phyloP scores from a whole-genome alignment of 2,113 vertebrate genomes.

The Amazona vittata region DNA sequence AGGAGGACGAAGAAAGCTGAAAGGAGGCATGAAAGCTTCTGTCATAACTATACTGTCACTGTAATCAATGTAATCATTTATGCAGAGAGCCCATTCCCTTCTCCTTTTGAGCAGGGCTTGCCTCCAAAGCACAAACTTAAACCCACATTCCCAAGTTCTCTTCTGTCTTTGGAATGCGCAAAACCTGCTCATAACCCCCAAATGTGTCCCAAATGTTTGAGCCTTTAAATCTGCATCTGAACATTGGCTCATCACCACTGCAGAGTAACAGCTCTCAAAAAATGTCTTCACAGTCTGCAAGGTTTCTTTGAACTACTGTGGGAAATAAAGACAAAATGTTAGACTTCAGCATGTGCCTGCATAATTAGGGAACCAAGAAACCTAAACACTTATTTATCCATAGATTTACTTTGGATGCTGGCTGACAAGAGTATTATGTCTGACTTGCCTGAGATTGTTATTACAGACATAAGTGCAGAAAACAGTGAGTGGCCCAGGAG shows the following conservation, averaged over 20 bases:
- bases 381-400: background rate
- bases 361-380: background rate
- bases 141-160: background rate
- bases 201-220: background rate
- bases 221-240: constrained; percentile 9
- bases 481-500: background rate
- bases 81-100: background rate
- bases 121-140: background rate
- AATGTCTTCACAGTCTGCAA: background rate
- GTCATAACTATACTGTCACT: background rate
- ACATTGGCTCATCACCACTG: background rate
- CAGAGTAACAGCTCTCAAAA: background rate
- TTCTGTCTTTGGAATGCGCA: background rate
- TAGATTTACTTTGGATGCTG: background rate
- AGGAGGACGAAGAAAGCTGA: background rate
- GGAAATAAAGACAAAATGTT: background rate
- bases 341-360: background rate
- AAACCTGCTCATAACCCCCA: background rate
- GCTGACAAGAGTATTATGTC: background rate
- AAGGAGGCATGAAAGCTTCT: background rate
- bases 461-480: background rate
- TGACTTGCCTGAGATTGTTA: background rate
- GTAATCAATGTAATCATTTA: background rate
- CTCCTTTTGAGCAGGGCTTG: background rate
- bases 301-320: background rate